These are phyloP conservation scores for Sorex araneus DNA, from an alignment of 2,113 vertebrate species.

Conservation along the genomic window DNA sequence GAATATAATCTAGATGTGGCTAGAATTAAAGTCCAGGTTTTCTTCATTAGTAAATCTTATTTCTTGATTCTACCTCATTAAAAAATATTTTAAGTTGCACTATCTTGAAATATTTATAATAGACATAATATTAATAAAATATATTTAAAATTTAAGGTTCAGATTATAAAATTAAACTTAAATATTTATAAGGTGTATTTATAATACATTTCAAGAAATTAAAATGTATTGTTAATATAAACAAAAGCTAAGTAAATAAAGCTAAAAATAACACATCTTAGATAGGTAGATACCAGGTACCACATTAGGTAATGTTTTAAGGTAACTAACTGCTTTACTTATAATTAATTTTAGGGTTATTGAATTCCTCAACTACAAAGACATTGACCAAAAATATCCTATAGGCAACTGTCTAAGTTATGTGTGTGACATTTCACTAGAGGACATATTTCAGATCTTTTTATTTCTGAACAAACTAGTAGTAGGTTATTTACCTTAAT, in stretches of 20 bases:
- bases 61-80: neutral
- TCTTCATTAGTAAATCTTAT: neutral
- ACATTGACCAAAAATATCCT: neutral
- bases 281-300: neutral
- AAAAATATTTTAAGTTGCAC: no score
- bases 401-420: neutral
- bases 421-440: neutral
- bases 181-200: no score
- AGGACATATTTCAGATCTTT: neutral
- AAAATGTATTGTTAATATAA: neutral
- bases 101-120: no score
- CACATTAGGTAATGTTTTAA: neutral
- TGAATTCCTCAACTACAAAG: neutral
- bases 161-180: no score
- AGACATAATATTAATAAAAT: no score
- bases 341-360: neutral
- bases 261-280: neutral
- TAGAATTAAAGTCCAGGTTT: neutral
- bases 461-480: neutral
- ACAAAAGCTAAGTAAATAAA: slow-evolving; percentile 45
- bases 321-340: neutral
- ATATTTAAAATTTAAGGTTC: no score
- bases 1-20: neutral
- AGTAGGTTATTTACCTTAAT: neutral
- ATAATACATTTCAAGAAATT: neutral